Percentiles rank a stretch among this genome's conserved stretches.
Conservation (phyloP, 2,888 invertebrate genomes). For the Cremastinae sp. region DNA sequence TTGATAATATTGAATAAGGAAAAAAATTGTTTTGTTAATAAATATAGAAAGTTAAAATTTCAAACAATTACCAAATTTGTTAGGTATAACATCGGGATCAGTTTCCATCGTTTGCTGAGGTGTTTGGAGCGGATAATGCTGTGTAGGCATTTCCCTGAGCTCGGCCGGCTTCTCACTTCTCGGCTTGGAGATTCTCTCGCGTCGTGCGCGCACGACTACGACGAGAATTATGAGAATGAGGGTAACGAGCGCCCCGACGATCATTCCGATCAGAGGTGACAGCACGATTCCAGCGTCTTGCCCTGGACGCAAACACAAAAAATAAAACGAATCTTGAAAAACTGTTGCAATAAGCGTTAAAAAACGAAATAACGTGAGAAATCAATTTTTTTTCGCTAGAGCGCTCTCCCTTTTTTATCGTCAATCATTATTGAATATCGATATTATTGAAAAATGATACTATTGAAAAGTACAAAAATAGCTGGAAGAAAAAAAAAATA, state of each 20-base stretch:
- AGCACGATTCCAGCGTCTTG: conserved; percentile 82
- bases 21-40: too few relatives aligned
- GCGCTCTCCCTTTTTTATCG: neutral
- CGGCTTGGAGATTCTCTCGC: conserved; percentile 77
- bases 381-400: neutral
- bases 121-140: conserved; percentile 76
- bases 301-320: too few relatives aligned
- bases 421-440: conserved; percentile 17
- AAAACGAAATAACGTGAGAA: neutral
- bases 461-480: too few relatives aligned
- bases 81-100: conserved; percentile 89
- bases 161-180: conserved; percentile 75
- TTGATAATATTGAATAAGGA: too few relatives aligned
- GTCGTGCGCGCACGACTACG: conserved; percentile 81
- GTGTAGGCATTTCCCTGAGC: conserved; percentile 69
- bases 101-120: conserved; percentile 82
- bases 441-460: too few relatives aligned
- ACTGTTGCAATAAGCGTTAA: too few relatives aligned
- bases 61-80: conserved; percentile 84
- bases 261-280: conserved; percentile 83
- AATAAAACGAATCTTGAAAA: too few relatives aligned
- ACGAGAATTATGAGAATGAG: conserved; percentile 82
- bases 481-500: too few relatives aligned
- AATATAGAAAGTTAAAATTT: too few relatives aligned
- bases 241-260: conserved; percentile 82